Base-by-base conservation (phyloP, 2,797 vertebrate species). In the Urocyon cinereoargenteus region DNA sequence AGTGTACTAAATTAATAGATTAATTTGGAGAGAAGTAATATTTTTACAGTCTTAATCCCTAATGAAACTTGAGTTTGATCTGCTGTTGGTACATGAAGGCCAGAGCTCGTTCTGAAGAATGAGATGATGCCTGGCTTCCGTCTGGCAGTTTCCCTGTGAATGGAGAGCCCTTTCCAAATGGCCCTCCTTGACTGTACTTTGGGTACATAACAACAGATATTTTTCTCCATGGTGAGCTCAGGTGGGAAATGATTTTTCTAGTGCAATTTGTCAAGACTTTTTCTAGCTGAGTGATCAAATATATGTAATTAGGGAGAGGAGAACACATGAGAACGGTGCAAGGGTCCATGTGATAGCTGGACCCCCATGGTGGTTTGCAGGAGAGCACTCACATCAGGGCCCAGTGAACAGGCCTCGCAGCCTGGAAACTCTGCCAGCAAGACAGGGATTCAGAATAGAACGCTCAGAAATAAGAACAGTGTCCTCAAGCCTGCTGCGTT, bases 241-340 rank as follows among this genome's bases (percentile, higher is more conserved):
- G 73, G 62, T 55, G 31, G 79, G 53, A 86, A 91, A 91, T 89
- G 86, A 72, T 89, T 79, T 70, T 90, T 66, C 57, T 49, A 70
- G 59, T 55, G 3, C 79, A 53, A 49, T 96, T 94, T 96, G 86
- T 82, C 92, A 96, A 95, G 93, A 86, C 22, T 62, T 89, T 93
- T 97, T 88, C 95, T 86, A 97, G 92, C 82, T 14, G 28, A 81
- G 28, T 91, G 95, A 97, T 95, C 94, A 89, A 91, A 86, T 83
- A 57, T 53, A 57, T 93, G 83, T 77, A 61, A 95, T 92, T 77
- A 94, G 79, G 62, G 62, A 84, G 53, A 94, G 75, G 62, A 91
- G 68, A 86, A 49, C 72, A 36, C 36, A 22, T 88, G 49, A 77
- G 73, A 31, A 51, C 36, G 45, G 78, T 18, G 14, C 18, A 31